phyloP scores from a whole-genome alignment of 1,140 invertebrate species.

The Pseudomyrmex dendroicus region DNA sequence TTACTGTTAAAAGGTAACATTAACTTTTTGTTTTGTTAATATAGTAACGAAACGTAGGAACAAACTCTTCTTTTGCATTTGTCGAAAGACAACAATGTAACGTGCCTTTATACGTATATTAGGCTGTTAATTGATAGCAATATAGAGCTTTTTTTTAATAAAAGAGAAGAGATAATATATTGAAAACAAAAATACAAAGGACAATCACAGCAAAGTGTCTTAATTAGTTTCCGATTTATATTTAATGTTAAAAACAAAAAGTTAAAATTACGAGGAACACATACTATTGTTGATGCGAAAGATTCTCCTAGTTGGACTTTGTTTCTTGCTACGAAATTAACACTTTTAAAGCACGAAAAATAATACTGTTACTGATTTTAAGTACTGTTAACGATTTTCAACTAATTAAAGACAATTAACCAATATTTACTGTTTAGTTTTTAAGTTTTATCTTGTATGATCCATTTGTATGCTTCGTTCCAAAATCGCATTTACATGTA shows the following conservation, averaged over 20 bases:
- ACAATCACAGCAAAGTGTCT: not conserved
- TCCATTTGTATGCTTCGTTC: conserved; percentile 48
- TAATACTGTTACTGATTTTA: conserved; percentile 45
- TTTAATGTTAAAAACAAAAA: conserved; percentile 44
- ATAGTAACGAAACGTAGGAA: conserved; percentile 3
- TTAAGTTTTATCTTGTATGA: conserved; percentile 73
- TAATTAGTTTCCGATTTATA: conserved; percentile 1
- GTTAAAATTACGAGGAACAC: conserved; percentile 59
- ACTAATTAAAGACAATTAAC: conserved; percentile 74
- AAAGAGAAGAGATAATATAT: conserved; percentile 3
- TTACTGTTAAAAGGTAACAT: not conserved
- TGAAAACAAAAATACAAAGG: not conserved
- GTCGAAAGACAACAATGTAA: conserved; percentile 64
- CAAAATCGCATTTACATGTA: conserved; percentile 43
- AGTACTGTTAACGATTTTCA: conserved; percentile 59
- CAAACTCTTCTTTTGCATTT: conserved; percentile 40
- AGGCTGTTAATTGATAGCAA: conserved; percentile 59
- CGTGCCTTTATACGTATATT: conserved; percentile 74
- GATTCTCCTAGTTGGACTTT: conserved; percentile 73
- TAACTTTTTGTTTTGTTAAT: not conserved
- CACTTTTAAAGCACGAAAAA: conserved; percentile 13
- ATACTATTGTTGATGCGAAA: conserved; percentile 70
- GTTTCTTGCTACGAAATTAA: conserved; percentile 51
- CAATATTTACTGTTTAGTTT: conserved; percentile 74
- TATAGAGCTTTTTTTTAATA: conserved; percentile 11